These are phyloP conservation scores for Caiman crocodilus DNA, from an alignment of 2,797 vertebrate genomes.

Conservation along the genomic window DNA sequence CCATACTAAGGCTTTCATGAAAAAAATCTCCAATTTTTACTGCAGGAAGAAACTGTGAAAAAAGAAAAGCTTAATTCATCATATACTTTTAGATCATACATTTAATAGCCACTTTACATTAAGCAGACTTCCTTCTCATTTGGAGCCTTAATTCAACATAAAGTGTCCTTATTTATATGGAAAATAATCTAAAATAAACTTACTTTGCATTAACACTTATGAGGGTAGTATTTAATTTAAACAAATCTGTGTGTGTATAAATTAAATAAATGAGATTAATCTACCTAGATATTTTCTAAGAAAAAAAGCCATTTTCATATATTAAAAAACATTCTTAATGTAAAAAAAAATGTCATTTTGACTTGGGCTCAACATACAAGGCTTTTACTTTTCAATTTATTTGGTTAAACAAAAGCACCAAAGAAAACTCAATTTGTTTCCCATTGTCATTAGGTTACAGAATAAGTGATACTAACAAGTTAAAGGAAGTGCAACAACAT, in stretches of 20 bases:
- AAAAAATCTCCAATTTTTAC: not conserved
- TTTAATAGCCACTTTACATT: not conserved
- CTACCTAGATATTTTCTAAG: not conserved
- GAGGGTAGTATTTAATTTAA: not conserved
- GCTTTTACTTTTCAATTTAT: not conserved
- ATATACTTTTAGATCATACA: not conserved
- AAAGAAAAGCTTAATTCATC: not conserved
- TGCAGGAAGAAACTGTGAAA: not conserved
- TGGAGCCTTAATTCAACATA: not conserved
- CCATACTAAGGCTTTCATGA: not conserved
- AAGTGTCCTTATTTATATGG: not conserved
- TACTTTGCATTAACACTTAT: not conserved
- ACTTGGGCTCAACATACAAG: not conserved
- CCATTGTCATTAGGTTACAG: not conserved
- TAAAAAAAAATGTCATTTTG: not conserved
- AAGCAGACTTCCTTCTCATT: not conserved
- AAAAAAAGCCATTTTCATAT: not conserved
- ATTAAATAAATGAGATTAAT: not conserved
- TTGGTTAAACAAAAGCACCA: not conserved
- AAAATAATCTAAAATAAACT: not conserved
- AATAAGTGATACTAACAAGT: not conserved
- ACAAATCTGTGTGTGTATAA: not conserved
- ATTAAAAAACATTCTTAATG: not conserved
- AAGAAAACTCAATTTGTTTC: not conserved
- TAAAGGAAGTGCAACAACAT: not conserved